phyloP scores from a whole-genome alignment of 2,113 vertebrate species.

The Oreochromis aureus region DNA sequence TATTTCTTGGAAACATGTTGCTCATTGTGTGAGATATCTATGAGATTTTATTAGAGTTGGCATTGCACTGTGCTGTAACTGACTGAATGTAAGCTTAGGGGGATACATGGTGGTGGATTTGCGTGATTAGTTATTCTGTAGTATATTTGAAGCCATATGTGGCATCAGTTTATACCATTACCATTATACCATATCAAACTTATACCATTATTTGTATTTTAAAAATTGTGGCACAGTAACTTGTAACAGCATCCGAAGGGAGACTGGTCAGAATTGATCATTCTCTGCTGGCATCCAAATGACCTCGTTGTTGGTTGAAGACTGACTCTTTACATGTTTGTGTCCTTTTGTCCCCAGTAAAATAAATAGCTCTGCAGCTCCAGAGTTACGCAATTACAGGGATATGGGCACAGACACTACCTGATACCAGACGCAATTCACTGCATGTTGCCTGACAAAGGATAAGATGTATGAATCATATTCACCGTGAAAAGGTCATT shows the following conservation, averaged over 20 bases:
- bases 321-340: constrained; percentile 7
- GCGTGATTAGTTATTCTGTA: neutral
- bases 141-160: neutral
- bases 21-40: neutral
- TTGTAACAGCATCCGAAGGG: neutral
- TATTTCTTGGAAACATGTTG: neutral
- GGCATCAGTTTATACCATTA: neutral
- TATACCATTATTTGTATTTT: neutral
- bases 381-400: constrained; percentile 36
- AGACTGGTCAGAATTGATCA: neutral
- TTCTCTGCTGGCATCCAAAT: neutral
- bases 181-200: neutral
- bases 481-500: constrained; percentile 69
- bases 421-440: constrained; percentile 40
- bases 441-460: constrained; percentile 43
- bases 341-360: constrained; percentile 45
- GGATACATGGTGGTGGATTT: neutral
- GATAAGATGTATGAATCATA: constrained; percentile 61
- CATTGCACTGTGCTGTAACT: neutral
- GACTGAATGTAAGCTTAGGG: neutral
- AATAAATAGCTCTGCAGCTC: constrained; percentile 36
- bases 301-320: neutral
- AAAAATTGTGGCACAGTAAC: neutral
- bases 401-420: constrained; percentile 27
- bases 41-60: neutral